Conservation (phyloP, 2,113 vertebrate genomes). For the Cyprinodon brontotheroides region DNA sequence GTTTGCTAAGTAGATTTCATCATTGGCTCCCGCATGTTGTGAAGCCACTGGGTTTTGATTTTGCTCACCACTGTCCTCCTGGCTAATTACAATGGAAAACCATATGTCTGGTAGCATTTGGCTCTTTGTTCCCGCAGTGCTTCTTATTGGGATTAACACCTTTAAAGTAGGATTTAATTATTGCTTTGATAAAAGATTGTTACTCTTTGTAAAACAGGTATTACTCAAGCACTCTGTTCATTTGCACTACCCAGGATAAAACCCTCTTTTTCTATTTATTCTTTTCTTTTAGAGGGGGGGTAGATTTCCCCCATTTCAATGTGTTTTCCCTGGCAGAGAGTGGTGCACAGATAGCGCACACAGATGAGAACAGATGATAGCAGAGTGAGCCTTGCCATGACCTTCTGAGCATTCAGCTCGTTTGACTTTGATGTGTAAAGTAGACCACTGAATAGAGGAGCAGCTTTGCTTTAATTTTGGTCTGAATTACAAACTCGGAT, state of each 20-base stretch:
- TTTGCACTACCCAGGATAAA: background rate
- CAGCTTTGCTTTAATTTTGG: slow-evolving; percentile 50
- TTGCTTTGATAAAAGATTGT: background rate
- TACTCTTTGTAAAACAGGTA: background rate
- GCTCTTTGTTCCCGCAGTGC: background rate
- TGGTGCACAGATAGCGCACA: slow-evolving; percentile 19
- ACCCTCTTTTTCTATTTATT: background rate
- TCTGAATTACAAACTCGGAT: slow-evolving; percentile 61
- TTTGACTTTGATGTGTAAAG: slow-evolving; percentile 72
- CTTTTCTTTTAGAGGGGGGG: background rate
- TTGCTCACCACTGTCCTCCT: slow-evolving; percentile 2
- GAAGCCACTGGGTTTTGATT: slow-evolving; percentile 5
- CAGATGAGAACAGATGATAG: slow-evolving; percentile 50
- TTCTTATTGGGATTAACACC: background rate
- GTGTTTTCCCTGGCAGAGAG: slow-evolving; percentile 31
- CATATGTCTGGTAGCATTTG: background rate
- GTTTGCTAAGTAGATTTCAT: slow-evolving; percentile 16
- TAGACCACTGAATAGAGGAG: slow-evolving; percentile 48
- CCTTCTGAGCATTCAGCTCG: slow-evolving; percentile 57
- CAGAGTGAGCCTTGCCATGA: slow-evolving; percentile 41
- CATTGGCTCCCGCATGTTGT: slow-evolving; percentile 4
- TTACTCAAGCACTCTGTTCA: background rate
- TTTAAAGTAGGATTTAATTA: background rate
- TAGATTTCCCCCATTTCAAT: slow-evolving; percentile 17
- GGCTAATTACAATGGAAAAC: slow-evolving; percentile 18